phyloP scores from a whole-genome alignment of 2,888 invertebrate genomes.

The Caenorhabditis japonica region DNA sequence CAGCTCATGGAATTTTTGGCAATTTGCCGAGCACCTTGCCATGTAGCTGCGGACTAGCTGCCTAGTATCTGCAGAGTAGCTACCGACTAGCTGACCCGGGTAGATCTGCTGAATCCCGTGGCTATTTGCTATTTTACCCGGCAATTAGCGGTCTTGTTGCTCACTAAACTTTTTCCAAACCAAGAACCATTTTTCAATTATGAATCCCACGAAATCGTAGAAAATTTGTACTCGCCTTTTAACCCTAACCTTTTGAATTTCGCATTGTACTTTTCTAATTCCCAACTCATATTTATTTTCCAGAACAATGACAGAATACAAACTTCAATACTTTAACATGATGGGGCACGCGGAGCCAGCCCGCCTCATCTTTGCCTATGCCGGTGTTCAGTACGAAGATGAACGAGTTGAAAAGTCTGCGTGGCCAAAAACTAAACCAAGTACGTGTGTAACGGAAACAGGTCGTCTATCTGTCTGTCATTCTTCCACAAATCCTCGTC shows the following conservation, averaged over 20 bases:
- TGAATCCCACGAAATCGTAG: no score
- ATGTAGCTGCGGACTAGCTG: no score
- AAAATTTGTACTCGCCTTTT: conserved; percentile 1
- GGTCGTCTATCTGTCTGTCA: conserved; percentile 5
- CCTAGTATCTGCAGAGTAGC: no score
- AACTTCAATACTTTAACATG: conserved; percentile 64
- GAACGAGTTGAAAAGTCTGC: conserved; percentile 55
- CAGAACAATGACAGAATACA: conserved; percentile 56
- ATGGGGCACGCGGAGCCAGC: conserved; percentile 67
- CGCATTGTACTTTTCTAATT: not conserved
- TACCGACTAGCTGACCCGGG: no score
- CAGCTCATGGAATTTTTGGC: conserved; percentile 5
- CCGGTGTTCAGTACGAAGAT: conserved; percentile 60
- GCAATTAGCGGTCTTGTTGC: no score
- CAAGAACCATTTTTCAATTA: no score
- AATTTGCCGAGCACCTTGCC: no score
- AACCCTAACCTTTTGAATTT: conserved; percentile 2
- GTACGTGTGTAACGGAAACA: conserved; percentile 35
- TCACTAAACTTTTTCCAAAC: no score
- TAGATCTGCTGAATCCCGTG: no score
- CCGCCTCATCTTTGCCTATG: conserved; percentile 62
- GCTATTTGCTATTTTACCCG: no score
- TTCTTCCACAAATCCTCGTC: no score
- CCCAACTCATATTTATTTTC: not conserved
- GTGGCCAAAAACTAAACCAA: conserved; percentile 60